These are phyloP conservation scores for Linnaemya vulpina DNA, from an alignment of 2,888 invertebrate species.

Conservation along the genomic window DNA sequence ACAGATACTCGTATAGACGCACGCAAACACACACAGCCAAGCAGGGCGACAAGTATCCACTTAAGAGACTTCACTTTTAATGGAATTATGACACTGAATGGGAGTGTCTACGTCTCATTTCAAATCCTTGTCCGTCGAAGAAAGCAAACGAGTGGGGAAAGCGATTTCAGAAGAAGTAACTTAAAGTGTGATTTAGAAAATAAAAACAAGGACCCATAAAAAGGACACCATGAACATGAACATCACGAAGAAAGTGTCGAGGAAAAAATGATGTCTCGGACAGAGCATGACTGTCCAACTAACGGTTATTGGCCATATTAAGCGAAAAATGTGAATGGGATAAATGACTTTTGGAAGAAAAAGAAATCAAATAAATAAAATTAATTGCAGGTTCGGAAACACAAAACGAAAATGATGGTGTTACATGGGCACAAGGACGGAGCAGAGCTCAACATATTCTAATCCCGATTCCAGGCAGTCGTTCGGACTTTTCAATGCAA, in stretches of 20 bases:
- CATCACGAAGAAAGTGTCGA: not conserved
- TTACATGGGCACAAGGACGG: not conserved
- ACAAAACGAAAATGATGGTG: constrained; percentile 12
- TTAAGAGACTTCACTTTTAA: constrained; percentile 40
- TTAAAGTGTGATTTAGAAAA: constrained; percentile 30
- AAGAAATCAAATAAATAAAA: not conserved
- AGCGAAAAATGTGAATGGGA: constrained; percentile 48
- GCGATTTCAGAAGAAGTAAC: constrained; percentile 41
- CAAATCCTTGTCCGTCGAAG: constrained; percentile 4
- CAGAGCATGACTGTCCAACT: not conserved
- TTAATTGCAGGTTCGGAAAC: not conserved
- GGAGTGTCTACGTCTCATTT: not conserved
- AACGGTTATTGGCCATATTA: constrained; percentile 65
- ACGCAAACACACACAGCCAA: not conserved
- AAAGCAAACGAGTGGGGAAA: constrained; percentile 22
- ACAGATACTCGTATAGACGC: no score
- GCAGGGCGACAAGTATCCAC: constrained; percentile 34
- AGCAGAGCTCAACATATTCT: not conserved
- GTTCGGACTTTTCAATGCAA: not conserved
- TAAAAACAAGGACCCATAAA: constrained; percentile 20
- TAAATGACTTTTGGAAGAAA: not conserved
- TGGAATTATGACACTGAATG: constrained; percentile 49
- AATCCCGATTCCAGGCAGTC: not conserved
- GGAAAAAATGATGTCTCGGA: constrained; percentile 13
- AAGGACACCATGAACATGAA: constrained; percentile 17